Conservation (phyloP, 2,797 vertebrate species). For the Falco rusticolus region DNA sequence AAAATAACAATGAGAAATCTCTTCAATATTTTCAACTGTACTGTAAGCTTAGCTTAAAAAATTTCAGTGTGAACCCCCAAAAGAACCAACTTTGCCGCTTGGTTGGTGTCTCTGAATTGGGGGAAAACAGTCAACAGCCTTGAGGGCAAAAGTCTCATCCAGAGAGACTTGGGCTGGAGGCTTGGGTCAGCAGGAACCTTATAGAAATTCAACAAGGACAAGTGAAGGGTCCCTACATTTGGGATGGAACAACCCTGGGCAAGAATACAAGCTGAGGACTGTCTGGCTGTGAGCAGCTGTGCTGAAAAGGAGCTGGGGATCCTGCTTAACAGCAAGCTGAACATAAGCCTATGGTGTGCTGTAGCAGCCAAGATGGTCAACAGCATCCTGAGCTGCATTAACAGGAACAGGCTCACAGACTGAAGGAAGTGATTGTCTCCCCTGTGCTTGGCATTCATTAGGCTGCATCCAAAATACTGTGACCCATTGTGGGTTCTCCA, state of each 20-base stretch:
- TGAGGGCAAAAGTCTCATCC: background rate
- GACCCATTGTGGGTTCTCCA: background rate
- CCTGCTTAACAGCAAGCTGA: background rate
- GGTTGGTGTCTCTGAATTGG: background rate
- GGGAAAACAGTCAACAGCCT: background rate
- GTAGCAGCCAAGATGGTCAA: background rate
- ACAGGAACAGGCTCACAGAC: background rate
- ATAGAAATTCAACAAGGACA: background rate
- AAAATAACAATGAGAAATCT: background rate
- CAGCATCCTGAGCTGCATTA: background rate
- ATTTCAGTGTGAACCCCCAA: rapidly evolving
- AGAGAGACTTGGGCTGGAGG: background rate
- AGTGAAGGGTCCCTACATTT: background rate
- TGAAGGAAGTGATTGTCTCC: background rate
- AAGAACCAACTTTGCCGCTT: background rate
- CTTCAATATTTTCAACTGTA: background rate
- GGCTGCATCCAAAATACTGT: background rate
- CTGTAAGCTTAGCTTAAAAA: background rate
- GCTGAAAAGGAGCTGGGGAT: background rate
- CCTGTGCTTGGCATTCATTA: background rate
- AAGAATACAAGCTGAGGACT: background rate
- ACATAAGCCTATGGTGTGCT: background rate
- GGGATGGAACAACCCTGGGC: background rate
- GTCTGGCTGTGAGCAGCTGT: background rate
- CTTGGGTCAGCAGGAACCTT: background rate